These are phyloP conservation scores for Halcyon chelicuti DNA, from an alignment of 2,797 vertebrate genomes.

Conservation along the genomic window DNA sequence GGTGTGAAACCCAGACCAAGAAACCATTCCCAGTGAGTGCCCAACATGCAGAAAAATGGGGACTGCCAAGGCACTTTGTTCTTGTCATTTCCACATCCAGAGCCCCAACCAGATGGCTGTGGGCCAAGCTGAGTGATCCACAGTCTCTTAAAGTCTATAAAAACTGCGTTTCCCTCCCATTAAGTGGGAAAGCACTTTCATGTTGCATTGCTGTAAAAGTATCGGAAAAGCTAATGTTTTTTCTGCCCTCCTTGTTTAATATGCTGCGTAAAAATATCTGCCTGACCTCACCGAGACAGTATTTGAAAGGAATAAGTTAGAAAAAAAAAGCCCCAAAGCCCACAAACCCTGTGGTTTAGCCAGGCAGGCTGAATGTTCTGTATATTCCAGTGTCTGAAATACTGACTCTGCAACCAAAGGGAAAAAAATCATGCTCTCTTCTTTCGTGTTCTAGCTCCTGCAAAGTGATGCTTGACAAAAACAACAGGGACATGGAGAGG, in stretches of 20 bases:
- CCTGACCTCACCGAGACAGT: neutral
- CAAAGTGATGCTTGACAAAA: neutral
- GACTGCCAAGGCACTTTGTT: neutral
- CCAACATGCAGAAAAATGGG: accelerated
- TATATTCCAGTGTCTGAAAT: neutral
- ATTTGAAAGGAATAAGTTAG: neutral
- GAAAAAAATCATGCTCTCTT: neutral
- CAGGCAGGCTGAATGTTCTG: neutral
- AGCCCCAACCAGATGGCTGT: neutral
- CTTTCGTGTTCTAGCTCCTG: neutral
- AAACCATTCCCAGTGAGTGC: neutral
- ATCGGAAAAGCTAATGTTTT: neutral
- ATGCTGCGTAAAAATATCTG: neutral
- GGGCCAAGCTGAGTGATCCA: neutral
- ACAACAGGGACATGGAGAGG: accelerated
- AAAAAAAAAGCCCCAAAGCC: neutral
- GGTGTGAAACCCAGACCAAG: neutral
- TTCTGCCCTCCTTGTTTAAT: conserved; percentile 30
- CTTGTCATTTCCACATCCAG: neutral
- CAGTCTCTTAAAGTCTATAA: conserved; percentile 17
- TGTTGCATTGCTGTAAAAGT: neutral
- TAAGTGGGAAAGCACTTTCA: conserved; percentile 9
- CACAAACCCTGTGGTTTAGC: neutral
- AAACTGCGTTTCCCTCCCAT: conserved; percentile 30
- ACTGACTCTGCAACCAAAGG: neutral